phyloP scores from a whole-genome alignment of 2,888 invertebrate genomes.

The Lutraria lutraria region DNA sequence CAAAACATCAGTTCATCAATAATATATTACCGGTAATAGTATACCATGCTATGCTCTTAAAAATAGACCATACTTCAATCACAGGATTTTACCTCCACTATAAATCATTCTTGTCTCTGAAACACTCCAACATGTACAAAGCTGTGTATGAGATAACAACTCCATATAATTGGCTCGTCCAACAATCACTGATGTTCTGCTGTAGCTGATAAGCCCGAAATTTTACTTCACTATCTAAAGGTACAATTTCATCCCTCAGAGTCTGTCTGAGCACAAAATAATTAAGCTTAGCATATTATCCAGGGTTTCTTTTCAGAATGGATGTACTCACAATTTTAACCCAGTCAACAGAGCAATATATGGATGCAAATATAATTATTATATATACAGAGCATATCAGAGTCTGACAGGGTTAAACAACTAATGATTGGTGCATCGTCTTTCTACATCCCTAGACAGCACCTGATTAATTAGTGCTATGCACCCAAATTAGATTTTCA shows the following conservation, averaged over 20 bases:
- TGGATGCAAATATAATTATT: neutral
- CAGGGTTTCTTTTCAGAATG: neutral
- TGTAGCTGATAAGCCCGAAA: constrained; percentile 10
- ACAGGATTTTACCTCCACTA: neutral
- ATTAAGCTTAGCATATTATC: neutral
- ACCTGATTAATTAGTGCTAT: neutral
- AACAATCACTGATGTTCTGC: constrained; percentile 16
- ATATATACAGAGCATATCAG: no score
- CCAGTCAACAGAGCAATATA: neutral
- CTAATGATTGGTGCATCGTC: no score
- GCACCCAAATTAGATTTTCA: neutral
- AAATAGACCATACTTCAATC: no score
- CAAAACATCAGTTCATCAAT: no score
- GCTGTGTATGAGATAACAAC: neutral
- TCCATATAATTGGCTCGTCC: constrained; percentile 20
- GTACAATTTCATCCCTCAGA: neutral
- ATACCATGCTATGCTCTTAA: no score
- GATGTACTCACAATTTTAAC: neutral
- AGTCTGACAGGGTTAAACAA: no score
- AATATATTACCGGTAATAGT: no score
- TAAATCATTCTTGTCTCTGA: neutral
- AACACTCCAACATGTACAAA: neutral
- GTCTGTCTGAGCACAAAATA: neutral
- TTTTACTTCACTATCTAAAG: neutral
- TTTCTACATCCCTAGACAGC: neutral